Evolutionary conservation across 2,113 vertebrate genomes (phyloP).

Genomic region (Corythornis vintsioides): DNA sequence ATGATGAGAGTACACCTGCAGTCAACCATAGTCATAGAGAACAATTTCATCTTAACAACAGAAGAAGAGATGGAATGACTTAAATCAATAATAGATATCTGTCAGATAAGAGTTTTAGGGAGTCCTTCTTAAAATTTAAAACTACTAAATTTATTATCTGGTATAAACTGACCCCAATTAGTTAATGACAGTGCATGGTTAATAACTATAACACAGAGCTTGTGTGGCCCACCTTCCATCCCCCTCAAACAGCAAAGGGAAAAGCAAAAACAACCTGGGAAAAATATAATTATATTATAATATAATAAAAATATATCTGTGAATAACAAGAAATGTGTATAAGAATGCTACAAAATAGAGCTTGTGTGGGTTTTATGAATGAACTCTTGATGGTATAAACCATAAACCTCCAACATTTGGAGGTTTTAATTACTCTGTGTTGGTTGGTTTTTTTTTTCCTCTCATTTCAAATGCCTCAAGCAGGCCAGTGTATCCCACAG

Average conservation of each 20-base stretch:
- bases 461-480: neutral
- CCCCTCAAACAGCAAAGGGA: neutral
- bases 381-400: neutral
- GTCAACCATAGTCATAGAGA: neutral
- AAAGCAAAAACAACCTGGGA: neutral
- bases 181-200: neutral
- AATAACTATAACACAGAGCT: neutral
- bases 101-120: neutral
- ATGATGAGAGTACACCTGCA: neutral
- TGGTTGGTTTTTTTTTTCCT: neutral
- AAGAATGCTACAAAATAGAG: neutral
- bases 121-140: neutral
- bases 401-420: neutral
- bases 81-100: neutral
- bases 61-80: neutral
- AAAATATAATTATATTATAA: neutral
- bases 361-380: constrained; percentile 1
- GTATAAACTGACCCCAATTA: neutral
- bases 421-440: neutral
- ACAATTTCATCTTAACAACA: neutral
- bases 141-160: neutral
- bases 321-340: neutral
- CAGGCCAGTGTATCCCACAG: neutral
- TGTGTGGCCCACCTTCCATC: neutral
- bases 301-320: too few species aligned